Evolutionary conservation across 2,888 invertebrate species (phyloP).

Genomic region (Cataglyphis livida): DNA sequence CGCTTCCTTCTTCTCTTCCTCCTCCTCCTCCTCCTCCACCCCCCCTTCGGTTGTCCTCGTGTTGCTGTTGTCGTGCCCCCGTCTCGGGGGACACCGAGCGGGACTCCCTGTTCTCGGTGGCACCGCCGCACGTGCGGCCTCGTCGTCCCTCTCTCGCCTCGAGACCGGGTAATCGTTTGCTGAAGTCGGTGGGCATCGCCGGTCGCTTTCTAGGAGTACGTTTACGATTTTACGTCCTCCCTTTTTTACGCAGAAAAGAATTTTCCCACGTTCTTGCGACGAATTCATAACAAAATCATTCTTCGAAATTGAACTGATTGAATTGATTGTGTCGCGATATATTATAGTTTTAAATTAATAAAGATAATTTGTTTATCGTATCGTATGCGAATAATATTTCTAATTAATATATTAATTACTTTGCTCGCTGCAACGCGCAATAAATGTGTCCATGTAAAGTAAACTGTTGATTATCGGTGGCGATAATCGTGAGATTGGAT

Average conservation of each 20-base stretch:
- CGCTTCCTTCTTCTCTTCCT: slow-evolving; percentile 14
- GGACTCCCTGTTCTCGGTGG: slow-evolving; percentile 66
- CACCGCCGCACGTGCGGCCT: slow-evolving; percentile 36
- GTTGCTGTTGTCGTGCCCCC: slow-evolving; percentile 55
- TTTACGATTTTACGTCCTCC: slow-evolving; percentile 60
- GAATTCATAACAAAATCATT: background rate
- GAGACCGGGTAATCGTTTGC: slow-evolving; percentile 77
- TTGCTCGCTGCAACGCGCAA: background rate
- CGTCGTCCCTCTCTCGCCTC: slow-evolving; percentile 78
- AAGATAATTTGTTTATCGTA: background rate
- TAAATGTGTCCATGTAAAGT: background rate
- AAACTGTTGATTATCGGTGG: background rate
- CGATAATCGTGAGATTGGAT: slow-evolving; percentile 13
- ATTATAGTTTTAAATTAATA: slow-evolving; percentile 1
- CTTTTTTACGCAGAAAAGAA: background rate
- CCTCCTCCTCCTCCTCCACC: slow-evolving; percentile 18
- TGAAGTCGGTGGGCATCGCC: slow-evolving; percentile 82
- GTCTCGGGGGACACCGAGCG: slow-evolving; percentile 72
- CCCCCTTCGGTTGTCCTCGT: slow-evolving; percentile 55
- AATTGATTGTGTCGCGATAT: background rate
- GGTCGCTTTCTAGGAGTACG: slow-evolving; percentile 81
- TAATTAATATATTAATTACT: background rate
- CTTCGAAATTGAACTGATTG: background rate
- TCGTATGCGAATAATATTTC: background rate
- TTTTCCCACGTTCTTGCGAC: background rate